These are phyloP conservation scores for Trogon melanurus DNA, from an alignment of 2,113 vertebrate genomes.

Conservation along the genomic window DNA sequence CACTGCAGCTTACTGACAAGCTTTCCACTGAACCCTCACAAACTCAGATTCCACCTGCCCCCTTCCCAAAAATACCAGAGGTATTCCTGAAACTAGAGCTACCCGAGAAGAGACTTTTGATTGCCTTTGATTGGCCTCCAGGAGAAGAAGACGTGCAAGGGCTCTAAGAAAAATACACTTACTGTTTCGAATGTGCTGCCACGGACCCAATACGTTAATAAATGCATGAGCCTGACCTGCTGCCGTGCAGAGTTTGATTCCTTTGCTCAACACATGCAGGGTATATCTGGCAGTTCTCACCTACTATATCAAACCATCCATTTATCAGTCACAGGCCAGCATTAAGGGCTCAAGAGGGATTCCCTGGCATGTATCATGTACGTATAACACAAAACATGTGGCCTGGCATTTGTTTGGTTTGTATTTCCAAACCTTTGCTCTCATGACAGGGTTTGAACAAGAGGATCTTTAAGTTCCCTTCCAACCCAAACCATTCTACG, in stretches of 20 bases:
- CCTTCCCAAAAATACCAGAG: not conserved
- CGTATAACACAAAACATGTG: not conserved
- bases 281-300: not conserved
- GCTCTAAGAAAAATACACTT: not conserved
- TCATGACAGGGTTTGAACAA: no score
- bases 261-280: not conserved
- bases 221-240: not conserved
- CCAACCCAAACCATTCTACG: no score
- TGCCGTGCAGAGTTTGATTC: not conserved
- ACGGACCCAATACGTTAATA: not conserved
- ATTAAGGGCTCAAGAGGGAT: not conserved
- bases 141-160: not conserved
- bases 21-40: not conserved
- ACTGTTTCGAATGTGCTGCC: not conserved
- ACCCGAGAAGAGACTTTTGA: not conserved
- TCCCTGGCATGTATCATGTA: rapidly evolving
- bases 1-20: not conserved
- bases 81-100: not conserved
- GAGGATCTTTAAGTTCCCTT: no score
- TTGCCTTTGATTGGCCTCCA: not conserved
- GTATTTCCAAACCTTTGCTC: not conserved
- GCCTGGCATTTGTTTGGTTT: not conserved
- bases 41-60: not conserved
- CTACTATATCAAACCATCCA: not conserved
- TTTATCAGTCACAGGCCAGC: not conserved